phyloP scores from a whole-genome alignment of 2,113 vertebrate genomes.

The Notothenia coriiceps region DNA sequence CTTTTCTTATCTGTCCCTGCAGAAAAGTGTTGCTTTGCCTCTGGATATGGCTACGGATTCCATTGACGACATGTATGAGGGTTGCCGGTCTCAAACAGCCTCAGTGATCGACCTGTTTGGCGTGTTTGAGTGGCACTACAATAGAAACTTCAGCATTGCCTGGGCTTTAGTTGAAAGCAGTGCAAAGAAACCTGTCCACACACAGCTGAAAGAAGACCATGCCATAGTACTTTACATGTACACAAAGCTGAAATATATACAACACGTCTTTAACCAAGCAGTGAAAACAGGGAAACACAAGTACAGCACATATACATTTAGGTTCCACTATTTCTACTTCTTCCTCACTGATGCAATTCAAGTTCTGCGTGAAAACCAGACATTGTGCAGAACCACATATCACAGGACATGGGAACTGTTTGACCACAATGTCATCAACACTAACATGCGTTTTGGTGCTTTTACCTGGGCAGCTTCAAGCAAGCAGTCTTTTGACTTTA shows the following conservation, averaged over 20 bases:
- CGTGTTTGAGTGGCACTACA: slow-evolving; percentile 51
- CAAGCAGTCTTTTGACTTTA: background rate
- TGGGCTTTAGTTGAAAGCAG: slow-evolving; percentile 40
- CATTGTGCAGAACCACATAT: slow-evolving; percentile 38
- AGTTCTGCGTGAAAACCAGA: slow-evolving; percentile 26
- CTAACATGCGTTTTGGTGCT: slow-evolving; percentile 50
- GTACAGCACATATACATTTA: slow-evolving; percentile 36
- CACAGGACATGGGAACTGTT: slow-evolving; percentile 20
- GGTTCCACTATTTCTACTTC: slow-evolving; percentile 61
- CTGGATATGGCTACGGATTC: slow-evolving; percentile 58
- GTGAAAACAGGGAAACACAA: slow-evolving; percentile 42
- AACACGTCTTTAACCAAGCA: slow-evolving; percentile 31
- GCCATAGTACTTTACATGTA: slow-evolving; percentile 42
- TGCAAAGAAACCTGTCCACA: slow-evolving; percentile 36
- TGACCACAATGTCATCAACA: slow-evolving; percentile 12
- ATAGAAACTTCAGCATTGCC: slow-evolving; percentile 30
- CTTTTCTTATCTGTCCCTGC: slow-evolving; percentile 2
- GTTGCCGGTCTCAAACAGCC: slow-evolving; percentile 33
- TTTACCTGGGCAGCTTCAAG: slow-evolving; percentile 39
- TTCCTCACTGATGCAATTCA: slow-evolving; percentile 53
- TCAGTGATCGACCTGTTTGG: slow-evolving; percentile 37
- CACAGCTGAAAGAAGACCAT: slow-evolving; percentile 37
- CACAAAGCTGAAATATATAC: slow-evolving; percentile 1
- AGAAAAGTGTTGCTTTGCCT: slow-evolving; percentile 18
- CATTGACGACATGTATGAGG: slow-evolving; percentile 66